phyloP scores from a whole-genome alignment of 2,113 vertebrate species.

The Zeus faber region DNA sequence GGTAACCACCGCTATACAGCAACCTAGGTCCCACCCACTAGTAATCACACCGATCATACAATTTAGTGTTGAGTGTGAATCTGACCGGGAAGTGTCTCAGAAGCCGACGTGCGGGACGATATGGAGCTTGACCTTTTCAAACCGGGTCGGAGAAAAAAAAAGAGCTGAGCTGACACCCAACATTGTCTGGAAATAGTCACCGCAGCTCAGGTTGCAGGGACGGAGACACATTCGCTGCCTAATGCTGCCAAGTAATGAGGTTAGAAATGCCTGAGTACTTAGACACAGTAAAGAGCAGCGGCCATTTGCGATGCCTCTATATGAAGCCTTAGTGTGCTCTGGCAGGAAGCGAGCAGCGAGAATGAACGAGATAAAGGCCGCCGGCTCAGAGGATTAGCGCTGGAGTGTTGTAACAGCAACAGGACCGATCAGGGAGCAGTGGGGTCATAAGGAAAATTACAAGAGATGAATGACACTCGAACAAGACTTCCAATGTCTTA shows the following conservation, averaged over 20 bases:
- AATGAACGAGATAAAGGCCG: conserved; percentile 1
- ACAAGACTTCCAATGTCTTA: too few relatives aligned
- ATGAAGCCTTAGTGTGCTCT: neutral
- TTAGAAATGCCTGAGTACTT: neutral
- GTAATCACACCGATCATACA: too few relatives aligned
- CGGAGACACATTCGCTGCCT: neutral
- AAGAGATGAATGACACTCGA: too few relatives aligned
- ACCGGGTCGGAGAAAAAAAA: neutral
- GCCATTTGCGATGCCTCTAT: neutral
- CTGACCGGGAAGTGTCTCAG: too few relatives aligned
- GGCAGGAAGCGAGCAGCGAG: conserved; percentile 6
- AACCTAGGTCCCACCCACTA: too few relatives aligned
- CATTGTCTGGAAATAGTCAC: conserved; percentile 3
- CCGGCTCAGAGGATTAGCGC: conserved; percentile 26
- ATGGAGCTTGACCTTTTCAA: too few relatives aligned
- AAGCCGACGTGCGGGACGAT: too few relatives aligned
- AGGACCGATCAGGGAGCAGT: neutral
- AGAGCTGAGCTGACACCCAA: too few relatives aligned
- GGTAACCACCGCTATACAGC: too few relatives aligned
- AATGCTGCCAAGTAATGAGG: neutral
- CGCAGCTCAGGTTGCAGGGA: neutral
- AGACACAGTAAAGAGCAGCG: neutral
- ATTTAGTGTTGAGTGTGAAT: too few relatives aligned
- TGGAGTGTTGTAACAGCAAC: conserved; percentile 11
- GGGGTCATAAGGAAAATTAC: too few relatives aligned